Percentiles rank a stretch among this genome's conserved stretches.
phyloP scores from a whole-genome alignment of 2,113 vertebrate genomes.

The Apodemus sylvaticus region DNA sequence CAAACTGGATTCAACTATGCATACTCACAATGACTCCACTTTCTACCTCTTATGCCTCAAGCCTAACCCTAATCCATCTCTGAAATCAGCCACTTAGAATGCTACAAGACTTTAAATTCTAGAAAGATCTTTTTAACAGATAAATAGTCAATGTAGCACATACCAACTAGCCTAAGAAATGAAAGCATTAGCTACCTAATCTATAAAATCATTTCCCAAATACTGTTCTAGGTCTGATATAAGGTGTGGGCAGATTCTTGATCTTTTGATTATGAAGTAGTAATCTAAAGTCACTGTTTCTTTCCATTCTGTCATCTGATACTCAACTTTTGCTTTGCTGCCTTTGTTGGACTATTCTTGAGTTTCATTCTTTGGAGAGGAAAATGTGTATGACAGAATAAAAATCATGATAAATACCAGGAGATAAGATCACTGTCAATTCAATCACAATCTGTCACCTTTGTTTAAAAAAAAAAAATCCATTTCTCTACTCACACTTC shows the following conservation, averaged over 20 bases:
- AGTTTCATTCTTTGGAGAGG: slow-evolving; percentile 15
- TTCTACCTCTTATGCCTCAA: neutral
- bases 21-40: neutral
- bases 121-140: neutral
- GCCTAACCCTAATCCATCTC: neutral
- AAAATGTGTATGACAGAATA: neutral
- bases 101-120: slow-evolving; percentile 14
- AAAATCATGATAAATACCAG: neutral
- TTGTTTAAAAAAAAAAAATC: neutral
- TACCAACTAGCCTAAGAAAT: slow-evolving; percentile 3
- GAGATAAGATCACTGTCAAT: neutral
- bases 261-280: neutral
- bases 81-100: neutral
- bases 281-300: slow-evolving; percentile 9
- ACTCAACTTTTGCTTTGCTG: neutral
- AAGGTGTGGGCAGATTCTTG: neutral
- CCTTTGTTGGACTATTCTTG: neutral
- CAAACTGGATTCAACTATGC: neutral
- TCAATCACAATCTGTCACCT: neutral
- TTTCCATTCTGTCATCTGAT: neutral
- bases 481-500: neutral
- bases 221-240: neutral
- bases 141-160: neutral
- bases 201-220: neutral
- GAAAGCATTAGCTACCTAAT: neutral